A percentile compares a stretch with the other conserved stretches of the same genome.
phyloP scores from a whole-genome alignment of 2,113 vertebrate species.

The Ginglymostoma cirratum region DNA sequence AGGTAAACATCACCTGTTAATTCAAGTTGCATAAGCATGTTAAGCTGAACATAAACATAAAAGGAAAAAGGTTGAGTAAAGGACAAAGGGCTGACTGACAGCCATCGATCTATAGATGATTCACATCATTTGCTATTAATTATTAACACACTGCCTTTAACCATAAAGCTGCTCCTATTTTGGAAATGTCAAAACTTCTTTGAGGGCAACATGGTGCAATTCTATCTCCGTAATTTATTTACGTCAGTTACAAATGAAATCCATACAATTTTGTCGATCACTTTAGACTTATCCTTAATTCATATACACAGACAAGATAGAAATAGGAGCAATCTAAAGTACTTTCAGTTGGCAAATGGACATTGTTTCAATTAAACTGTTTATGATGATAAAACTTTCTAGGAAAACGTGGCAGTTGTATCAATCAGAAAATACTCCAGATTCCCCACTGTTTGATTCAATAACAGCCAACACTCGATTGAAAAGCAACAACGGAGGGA shows the following conservation, averaged over 20 bases:
- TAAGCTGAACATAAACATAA: too few species aligned
- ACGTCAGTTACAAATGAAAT: background rate
- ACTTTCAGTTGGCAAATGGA: background rate
- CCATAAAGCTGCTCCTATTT: background rate
- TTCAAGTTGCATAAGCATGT: background rate
- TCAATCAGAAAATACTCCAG: background rate
- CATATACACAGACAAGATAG: background rate
- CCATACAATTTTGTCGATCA: background rate
- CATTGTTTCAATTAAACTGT: background rate
- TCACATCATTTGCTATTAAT: constrained; percentile 17
- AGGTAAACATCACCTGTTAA: background rate
- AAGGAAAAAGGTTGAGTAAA: background rate
- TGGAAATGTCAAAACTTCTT: constrained; percentile 27
- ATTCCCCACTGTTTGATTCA: background rate
- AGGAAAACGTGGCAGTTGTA: too few species aligned
- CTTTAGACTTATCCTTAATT: background rate
- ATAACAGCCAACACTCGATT: background rate
- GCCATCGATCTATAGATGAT: background rate
- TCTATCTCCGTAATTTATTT: background rate
- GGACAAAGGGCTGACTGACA: background rate
- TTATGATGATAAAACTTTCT: background rate
- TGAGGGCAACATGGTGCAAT: background rate
- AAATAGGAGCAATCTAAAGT: background rate
- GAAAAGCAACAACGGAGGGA: background rate
- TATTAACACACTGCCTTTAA: background rate